phyloP scores from a whole-genome alignment of 2,113 vertebrate genomes.

The Poecile atricapillus region DNA sequence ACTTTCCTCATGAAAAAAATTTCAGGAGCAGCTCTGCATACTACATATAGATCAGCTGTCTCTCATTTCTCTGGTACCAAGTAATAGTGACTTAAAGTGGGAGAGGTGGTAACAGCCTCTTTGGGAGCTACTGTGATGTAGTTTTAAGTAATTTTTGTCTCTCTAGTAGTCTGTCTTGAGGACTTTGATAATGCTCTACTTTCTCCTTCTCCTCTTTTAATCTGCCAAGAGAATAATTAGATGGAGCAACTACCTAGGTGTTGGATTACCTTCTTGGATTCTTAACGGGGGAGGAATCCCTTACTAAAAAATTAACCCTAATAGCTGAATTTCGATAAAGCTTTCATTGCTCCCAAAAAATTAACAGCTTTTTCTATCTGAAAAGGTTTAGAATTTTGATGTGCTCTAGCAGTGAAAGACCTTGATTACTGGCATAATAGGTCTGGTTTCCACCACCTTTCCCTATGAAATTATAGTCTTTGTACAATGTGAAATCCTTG shows the following conservation, averaged over 20 bases:
- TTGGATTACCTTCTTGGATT: not conserved
- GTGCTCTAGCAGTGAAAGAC: not conserved
- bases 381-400: not conserved
- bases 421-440: not conserved
- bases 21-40: not conserved
- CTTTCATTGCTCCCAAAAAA: not conserved
- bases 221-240: not conserved
- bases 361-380: not conserved
- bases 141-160: not conserved
- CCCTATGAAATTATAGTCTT: not conserved
- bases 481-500: not conserved
- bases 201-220: not conserved
- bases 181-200: not conserved
- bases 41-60: not conserved
- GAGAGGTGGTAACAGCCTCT: not conserved
- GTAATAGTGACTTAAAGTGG: not conserved
- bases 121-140: not conserved
- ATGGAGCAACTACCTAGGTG: not conserved
- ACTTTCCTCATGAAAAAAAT: not conserved
- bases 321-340: not conserved
- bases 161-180: not conserved
- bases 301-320: not conserved
- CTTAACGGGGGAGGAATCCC: not conserved
- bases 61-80: not conserved
- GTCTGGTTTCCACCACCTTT: not conserved